Evolutionary conservation across 2,888 invertebrate species (phyloP).

Genomic region (Pseudolycoriella hygida): DNA sequence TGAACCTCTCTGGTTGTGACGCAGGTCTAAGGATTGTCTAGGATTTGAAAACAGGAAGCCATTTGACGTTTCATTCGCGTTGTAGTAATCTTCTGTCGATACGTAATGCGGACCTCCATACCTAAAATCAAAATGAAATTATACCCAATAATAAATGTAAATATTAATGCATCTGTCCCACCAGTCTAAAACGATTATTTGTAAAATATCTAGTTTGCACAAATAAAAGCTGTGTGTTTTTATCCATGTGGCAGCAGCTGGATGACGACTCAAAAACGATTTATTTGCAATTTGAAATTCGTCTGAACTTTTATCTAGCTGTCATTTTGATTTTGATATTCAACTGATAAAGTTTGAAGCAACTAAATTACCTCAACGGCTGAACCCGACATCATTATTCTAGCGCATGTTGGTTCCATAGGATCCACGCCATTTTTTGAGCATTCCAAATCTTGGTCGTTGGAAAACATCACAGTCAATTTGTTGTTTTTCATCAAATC

Average conservation of each 20-base stretch:
- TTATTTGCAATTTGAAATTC: slow-evolving; percentile 16
- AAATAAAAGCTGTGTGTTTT: slow-evolving; percentile 53
- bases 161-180: too few relatives aligned
- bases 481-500: slow-evolving; percentile 21
- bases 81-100: slow-evolving; percentile 16
- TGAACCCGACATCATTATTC: slow-evolving; percentile 22
- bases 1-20: neutral
- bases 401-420: slow-evolving; percentile 28
- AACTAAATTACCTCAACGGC: slow-evolving; percentile 5
- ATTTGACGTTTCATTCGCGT: slow-evolving; percentile 8
- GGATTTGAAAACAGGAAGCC: neutral
- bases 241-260: slow-evolving; percentile 22
- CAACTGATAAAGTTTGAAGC: neutral
- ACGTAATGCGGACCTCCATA: slow-evolving; percentile 53
- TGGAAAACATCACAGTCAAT: slow-evolving; percentile 21
- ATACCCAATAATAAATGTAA: too few relatives aligned
- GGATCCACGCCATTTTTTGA: slow-evolving; percentile 19
- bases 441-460: slow-evolving; percentile 24
- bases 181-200: slow-evolving; percentile 59
- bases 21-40: neutral
- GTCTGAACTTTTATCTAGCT: slow-evolving; percentile 15
- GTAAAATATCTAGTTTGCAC: slow-evolving; percentile 53
- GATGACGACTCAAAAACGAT: slow-evolving; percentile 22
- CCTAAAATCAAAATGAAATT: too few relatives aligned
- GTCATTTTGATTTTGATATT: neutral